Evolutionary conservation across 2,797 vertebrate species (phyloP), one percentile per base, ranked within the genome.

Genomic region (Etheostoma perlongum): DNA sequence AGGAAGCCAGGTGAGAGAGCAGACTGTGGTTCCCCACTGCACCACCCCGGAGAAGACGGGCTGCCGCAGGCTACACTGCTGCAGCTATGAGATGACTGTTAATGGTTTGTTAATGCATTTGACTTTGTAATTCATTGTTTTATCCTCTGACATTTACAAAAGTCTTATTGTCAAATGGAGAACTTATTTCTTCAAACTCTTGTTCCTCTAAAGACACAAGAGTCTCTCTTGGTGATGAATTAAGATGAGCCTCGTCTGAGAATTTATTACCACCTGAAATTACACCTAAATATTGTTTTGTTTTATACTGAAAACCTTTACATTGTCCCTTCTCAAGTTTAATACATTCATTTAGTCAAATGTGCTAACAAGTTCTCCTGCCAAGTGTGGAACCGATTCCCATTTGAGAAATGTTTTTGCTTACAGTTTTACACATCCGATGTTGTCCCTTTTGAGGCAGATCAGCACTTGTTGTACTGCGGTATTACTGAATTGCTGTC

Each of bases 1-100:
- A 74, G 54, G 70, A 76, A 65, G 58, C 57, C 69, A 81, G 79
- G 84, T 83, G 78, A 80, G 57, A 40, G 58, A 57, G 66, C 70
- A 58, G 53, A 5, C 69, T 15, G 67, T 0, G 48, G 18, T 10
- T 73, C 78, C 55, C 60, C 19, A 3, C 0, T 2, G 58, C 13
- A 63, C 21, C 69, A 48, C 67, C 48, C 16, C 0, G 30, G 33
- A 59, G 27, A 14, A 15, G 63, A 25, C 13, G 1, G 49, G 33
- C 25, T 30, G 66, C 82, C n/a, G 42, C 66, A 44, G 66, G 67
- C 79, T 30, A 14, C 62, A 4, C 62, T 30, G 59, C 5, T 47
- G 57, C 72, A 61, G 62, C 25, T 44, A 9, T 46, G 63, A 67
- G 5, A 2, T 0, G 49, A 52, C 72, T 76, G 52, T 4, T 73